Evolutionary conservation across 2,888 invertebrate species (phyloP).

Genomic region (Muschampia plurimacula): DNA sequence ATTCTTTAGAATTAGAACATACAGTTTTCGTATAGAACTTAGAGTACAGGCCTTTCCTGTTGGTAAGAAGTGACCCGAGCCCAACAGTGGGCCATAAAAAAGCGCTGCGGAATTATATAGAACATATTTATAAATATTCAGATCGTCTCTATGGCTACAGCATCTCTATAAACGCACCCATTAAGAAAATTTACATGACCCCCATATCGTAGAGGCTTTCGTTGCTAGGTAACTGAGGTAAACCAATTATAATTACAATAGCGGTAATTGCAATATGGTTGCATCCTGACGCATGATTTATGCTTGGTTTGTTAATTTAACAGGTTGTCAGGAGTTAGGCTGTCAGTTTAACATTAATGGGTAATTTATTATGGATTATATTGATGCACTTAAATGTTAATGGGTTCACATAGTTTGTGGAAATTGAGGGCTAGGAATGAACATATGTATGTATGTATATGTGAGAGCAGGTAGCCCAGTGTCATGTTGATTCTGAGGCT

Average conservation of each 20-base stretch:
- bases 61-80: too few relatives aligned
- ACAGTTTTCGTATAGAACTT: too few relatives aligned
- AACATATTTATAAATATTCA: too few relatives aligned
- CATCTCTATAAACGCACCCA: background rate
- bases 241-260: constrained; percentile 36
- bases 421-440: background rate
- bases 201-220: background rate
- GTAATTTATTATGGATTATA: constrained; percentile 34
- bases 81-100: too few relatives aligned
- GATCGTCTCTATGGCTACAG: background rate
- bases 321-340: constrained; percentile 6
- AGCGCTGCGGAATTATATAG: too few relatives aligned
- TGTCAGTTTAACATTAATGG: constrained; percentile 18
- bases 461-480: background rate
- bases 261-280: constrained; percentile 25
- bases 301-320: constrained; percentile 21
- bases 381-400: constrained; percentile 32
- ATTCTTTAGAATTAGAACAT: too few relatives aligned
- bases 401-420: constrained; percentile 8
- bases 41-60: too few relatives aligned
- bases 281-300: constrained; percentile 34
- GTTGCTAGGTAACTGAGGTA: constrained; percentile 14
- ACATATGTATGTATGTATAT: background rate
- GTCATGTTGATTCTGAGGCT: too few relatives aligned
- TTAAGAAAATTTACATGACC: background rate